phyloP scores from a whole-genome alignment of 2,888 invertebrate genomes.

The Lymantria monacha region DNA sequence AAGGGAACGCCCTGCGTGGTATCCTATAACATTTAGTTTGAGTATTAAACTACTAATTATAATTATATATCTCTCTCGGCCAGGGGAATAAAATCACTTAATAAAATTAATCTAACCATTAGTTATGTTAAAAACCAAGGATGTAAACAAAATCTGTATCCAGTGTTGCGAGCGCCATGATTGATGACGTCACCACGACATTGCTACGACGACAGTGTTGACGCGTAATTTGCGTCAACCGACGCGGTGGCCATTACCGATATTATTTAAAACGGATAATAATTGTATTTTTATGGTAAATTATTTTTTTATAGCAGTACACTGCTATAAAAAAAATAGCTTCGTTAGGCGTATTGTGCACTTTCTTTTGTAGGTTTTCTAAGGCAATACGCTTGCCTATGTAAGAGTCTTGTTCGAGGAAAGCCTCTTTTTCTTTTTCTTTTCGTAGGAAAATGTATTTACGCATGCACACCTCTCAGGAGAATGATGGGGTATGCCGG shows the following conservation, averaged over 20 bases:
- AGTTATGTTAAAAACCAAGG: slow-evolving; percentile 25
- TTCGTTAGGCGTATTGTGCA: no score
- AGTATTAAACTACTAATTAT: neutral
- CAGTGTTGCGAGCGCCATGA: slow-evolving; percentile 32
- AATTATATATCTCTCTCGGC: neutral
- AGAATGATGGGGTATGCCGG: no score
- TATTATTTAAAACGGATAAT: neutral
- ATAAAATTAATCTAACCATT: slow-evolving; percentile 28
- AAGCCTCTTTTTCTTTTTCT: no score
- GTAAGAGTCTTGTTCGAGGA: no score
- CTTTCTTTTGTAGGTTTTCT: no score
- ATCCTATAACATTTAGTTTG: no score
- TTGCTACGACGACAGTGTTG: slow-evolving; percentile 32
- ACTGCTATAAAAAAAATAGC: no score
- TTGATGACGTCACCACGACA: slow-evolving; percentile 42
- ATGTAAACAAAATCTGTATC: slow-evolving; percentile 34
- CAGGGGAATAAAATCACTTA: neutral
- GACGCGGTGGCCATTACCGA: slow-evolving; percentile 17
- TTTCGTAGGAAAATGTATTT: no score
- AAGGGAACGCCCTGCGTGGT: no score
- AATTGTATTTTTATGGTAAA: neutral
- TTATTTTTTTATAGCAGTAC: no score
- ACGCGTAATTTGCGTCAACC: slow-evolving; percentile 49
- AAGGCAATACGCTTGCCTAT: no score
- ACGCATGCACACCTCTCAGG: no score